These are phyloP conservation scores for Galeruca laticollis DNA, from an alignment of 2,888 invertebrate species.

Conservation along the genomic window DNA sequence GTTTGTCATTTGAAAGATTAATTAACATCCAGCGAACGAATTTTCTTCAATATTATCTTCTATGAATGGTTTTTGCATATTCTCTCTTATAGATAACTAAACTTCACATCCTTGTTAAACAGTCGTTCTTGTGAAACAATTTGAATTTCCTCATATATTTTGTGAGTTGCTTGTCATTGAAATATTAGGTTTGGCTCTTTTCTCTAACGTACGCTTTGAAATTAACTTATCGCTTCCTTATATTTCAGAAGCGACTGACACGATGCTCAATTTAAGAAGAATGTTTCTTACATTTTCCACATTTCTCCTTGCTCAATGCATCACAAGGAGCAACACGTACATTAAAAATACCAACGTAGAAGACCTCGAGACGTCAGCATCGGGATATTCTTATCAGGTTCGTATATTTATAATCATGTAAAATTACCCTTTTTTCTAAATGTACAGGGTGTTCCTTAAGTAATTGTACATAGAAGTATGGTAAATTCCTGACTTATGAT, in stretches of 20 bases:
- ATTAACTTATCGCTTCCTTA: not conserved
- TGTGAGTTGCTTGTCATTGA: not conserved
- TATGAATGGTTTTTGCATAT: too few species aligned
- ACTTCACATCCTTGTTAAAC: too few species aligned
- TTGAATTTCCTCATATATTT: too few species aligned
- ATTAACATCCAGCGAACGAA: too few species aligned
- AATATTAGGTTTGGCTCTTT: not conserved
- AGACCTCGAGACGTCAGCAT: slow-evolving; percentile 40
- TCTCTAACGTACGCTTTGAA: not conserved
- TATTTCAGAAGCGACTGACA: not conserved
- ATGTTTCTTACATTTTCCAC: slow-evolving; percentile 22
- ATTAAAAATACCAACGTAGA: slow-evolving; percentile 31
- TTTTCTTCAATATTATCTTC: too few species aligned
- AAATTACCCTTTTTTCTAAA: too few species aligned
- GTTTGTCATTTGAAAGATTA: too few species aligned
- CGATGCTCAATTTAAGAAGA: slow-evolving; percentile 20
- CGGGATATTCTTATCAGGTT: slow-evolving; percentile 41
- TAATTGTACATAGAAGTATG: too few species aligned
- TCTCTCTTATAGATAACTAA: too few species aligned
- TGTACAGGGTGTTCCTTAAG: too few species aligned
- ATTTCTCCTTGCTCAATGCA: slow-evolving; percentile 20
- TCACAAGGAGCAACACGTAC: slow-evolving; percentile 30
- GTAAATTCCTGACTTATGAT: too few species aligned
- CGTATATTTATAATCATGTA: not conserved
- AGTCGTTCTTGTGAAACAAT: too few species aligned